A percentile compares a stretch with the other conserved stretches of the same genome.
These are phyloP conservation scores for Steatornis caripensis DNA, from an alignment of 2,113 vertebrate species.

Conservation along the genomic window DNA sequence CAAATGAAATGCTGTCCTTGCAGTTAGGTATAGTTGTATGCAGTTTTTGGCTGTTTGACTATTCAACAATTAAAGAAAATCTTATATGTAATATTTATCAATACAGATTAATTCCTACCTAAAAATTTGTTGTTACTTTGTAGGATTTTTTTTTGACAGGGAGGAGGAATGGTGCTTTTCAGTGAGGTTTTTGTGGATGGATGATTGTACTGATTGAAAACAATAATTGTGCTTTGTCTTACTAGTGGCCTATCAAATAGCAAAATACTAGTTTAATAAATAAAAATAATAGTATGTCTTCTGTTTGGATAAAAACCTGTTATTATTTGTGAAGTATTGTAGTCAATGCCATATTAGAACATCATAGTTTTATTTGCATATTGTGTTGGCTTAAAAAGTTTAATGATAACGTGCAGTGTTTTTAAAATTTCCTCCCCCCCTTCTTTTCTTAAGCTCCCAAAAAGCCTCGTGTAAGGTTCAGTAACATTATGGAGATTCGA, in stretches of 20 bases:
- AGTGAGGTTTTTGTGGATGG: neutral
- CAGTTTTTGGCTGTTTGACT: neutral
- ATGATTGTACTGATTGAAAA: neutral
- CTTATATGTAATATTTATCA: neutral
- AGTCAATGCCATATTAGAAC: neutral
- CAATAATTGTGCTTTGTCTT: neutral
- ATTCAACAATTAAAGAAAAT: neutral
- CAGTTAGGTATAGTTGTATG: neutral
- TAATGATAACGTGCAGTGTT: neutral
- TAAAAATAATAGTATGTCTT: neutral
- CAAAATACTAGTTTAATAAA: neutral
- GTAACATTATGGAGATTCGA: conserved; percentile 95
- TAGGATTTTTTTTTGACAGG: neutral
- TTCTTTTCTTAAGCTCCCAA: conserved; percentile 72
- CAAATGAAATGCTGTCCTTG: neutral
- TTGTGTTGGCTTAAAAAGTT: neutral
- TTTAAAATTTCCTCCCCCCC: neutral
- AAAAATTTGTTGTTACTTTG: neutral
- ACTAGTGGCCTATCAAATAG: neutral
- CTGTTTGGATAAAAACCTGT: neutral
- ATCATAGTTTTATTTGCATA: neutral
- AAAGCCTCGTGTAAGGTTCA: conserved; percentile 92
- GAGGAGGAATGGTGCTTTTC: neutral
- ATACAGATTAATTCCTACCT: neutral
- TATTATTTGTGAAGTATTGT: neutral